phyloP scores from a whole-genome alignment of 2,797 vertebrate genomes.

The Coluber constrictor region DNA sequence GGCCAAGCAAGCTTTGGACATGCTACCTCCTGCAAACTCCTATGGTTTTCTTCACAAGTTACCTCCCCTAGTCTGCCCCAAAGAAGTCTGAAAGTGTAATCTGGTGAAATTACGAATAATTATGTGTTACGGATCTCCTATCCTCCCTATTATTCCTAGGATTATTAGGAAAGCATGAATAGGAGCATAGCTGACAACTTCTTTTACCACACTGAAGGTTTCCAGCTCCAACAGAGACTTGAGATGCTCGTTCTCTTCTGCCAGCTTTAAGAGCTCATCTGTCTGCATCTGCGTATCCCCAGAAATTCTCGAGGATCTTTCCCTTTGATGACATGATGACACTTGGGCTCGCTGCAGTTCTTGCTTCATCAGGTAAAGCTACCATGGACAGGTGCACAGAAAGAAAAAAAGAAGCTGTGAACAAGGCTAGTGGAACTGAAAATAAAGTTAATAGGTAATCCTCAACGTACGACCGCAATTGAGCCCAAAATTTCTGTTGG shows the following conservation, averaged over 20 bases:
- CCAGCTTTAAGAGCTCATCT: conserved; percentile 66
- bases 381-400: neutral
- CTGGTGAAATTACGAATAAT: neutral
- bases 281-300: neutral
- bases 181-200: neutral
- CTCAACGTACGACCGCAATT: too few relatives aligned
- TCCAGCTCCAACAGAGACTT: conserved; percentile 65
- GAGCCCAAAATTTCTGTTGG: neutral
- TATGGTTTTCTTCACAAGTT: neutral
- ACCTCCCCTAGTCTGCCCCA: neutral
- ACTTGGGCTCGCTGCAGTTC: conserved; percentile 74
- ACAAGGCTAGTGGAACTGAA: too few relatives aligned
- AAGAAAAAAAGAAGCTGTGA: neutral
- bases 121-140: neutral
- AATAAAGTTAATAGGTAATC: neutral
- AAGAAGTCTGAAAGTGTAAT: neutral
- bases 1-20: neutral
- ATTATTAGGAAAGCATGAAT: neutral
- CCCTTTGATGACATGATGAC: conserved; percentile 72
- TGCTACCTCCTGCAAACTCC: neutral
- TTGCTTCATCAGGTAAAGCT: conserved; percentile 82
- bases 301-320: conserved; percentile 58
- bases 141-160: neutral
- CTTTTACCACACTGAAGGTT: conserved; percentile 74
- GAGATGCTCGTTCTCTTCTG: conserved; percentile 75